Conservation (phyloP, 2,888 invertebrate genomes). For the Idaea dimidiata region DNA sequence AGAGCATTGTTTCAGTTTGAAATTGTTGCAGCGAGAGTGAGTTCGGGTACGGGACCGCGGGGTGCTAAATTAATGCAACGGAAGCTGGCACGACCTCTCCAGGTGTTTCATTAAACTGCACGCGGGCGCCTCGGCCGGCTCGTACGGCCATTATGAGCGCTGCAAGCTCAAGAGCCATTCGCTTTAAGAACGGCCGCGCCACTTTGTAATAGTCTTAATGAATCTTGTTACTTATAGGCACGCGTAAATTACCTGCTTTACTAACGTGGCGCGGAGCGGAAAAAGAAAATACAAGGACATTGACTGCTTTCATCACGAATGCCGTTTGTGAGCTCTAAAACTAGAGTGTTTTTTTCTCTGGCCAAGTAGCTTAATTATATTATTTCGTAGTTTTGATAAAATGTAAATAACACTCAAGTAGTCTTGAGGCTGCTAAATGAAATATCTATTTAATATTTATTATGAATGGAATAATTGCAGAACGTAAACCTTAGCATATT, state of each 20-base stretch:
- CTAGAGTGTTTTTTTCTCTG: constrained; percentile 36
- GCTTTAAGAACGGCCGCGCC: constrained; percentile 78
- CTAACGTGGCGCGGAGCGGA: constrained; percentile 54
- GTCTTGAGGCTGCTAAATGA: neutral
- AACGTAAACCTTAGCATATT: constrained; percentile 28
- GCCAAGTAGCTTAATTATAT: constrained; percentile 21
- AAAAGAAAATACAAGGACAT: constrained; percentile 63
- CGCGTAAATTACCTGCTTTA: constrained; percentile 76
- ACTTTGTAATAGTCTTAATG: constrained; percentile 80
- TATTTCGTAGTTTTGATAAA: neutral
- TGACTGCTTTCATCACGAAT: constrained; percentile 48
- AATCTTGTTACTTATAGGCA: constrained; percentile 80
- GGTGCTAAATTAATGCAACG: constrained; percentile 74
- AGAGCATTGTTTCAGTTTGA: neutral
- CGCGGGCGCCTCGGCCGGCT: constrained; percentile 69
- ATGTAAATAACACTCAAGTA: neutral
- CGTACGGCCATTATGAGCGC: constrained; percentile 76
- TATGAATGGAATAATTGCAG: neutral
- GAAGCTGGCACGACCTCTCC: constrained; percentile 74
- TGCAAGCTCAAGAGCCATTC: constrained; percentile 79
- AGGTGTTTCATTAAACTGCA: constrained; percentile 80
- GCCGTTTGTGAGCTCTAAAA: constrained; percentile 30
- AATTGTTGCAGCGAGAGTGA: constrained; percentile 4
- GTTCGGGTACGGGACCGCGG: constrained; percentile 37
- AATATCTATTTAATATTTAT: neutral